phyloP scores from a whole-genome alignment of 2,888 invertebrate genomes.

The Cosmia pyralina region DNA sequence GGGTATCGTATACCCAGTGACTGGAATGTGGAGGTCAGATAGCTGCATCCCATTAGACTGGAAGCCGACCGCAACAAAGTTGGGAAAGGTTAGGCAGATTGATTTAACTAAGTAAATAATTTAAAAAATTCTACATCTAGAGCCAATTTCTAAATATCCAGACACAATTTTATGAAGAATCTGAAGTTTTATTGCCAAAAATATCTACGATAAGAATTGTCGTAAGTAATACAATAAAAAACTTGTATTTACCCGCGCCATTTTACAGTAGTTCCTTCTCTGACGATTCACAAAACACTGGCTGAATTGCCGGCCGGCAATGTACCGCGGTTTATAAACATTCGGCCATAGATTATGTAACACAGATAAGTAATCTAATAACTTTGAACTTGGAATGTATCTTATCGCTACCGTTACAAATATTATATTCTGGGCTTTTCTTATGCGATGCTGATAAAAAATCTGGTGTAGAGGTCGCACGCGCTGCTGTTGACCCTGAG shows the following conservation, averaged over 20 bases:
- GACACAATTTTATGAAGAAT: not conserved
- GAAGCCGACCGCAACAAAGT: too few relatives aligned
- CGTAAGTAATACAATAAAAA: too few relatives aligned
- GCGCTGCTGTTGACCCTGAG: not conserved
- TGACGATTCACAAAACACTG: slow-evolving; percentile 15
- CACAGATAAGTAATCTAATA: slow-evolving; percentile 20
- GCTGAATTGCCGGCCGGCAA: not conserved
- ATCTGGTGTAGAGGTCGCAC: not conserved
- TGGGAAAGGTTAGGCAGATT: too few relatives aligned
- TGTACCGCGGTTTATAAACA: slow-evolving; percentile 14
- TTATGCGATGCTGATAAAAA: not conserved
- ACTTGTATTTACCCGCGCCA: slow-evolving; percentile 28
- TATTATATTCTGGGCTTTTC: too few relatives aligned
- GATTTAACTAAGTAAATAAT: not conserved
- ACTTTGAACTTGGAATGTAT: not conserved
- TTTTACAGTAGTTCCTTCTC: slow-evolving; percentile 4
- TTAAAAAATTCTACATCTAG: not conserved
- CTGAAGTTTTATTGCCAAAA: not conserved
- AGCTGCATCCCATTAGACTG: too few relatives aligned
- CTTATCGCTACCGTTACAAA: not conserved
- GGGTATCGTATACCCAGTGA: too few relatives aligned
- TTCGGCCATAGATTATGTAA: slow-evolving; percentile 23
- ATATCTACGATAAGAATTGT: not conserved
- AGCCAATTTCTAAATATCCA: not conserved
- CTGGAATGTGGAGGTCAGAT: too few relatives aligned